phyloP scores from a whole-genome alignment of 1,140 invertebrate species.

The Pantala flavescens region DNA sequence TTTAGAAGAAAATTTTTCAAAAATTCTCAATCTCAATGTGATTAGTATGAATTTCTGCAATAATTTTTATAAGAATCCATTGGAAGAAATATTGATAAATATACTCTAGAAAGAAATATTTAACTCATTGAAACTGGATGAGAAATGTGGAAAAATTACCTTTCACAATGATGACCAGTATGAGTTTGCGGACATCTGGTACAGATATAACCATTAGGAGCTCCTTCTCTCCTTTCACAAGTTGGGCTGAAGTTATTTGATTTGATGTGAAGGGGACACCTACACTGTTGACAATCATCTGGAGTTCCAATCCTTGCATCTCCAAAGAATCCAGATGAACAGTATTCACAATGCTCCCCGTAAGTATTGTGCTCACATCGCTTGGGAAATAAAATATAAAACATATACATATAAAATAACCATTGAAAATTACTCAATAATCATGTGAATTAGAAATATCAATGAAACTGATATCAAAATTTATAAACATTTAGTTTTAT shows the following conservation, averaged over 20 bases:
- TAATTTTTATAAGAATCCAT: too few relatives aligned
- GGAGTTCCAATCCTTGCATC: slow-evolving; percentile 63
- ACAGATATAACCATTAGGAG: slow-evolving; percentile 62
- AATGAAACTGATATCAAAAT: slow-evolving; percentile 11
- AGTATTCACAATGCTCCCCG: slow-evolving; percentile 71
- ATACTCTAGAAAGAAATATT: too few relatives aligned
- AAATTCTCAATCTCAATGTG: too few relatives aligned
- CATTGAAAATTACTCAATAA: neutral
- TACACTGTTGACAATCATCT: slow-evolving; percentile 74
- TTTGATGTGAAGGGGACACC: slow-evolving; percentile 62
- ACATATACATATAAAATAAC: slow-evolving; percentile 16
- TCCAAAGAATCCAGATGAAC: slow-evolving; percentile 82
- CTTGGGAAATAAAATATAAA: slow-evolving; percentile 35
- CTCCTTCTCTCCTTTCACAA: slow-evolving; percentile 52
- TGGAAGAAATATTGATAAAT: too few relatives aligned
- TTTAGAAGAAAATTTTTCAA: too few relatives aligned
- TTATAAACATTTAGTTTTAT: neutral
- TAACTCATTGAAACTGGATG: too few relatives aligned
- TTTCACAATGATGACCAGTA: slow-evolving; percentile 83
- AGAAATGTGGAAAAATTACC: slow-evolving; percentile 44
- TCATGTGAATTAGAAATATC: neutral
- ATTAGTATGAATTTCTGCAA: too few relatives aligned
- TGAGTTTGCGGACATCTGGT: slow-evolving; percentile 84
- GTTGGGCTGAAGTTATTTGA: slow-evolving; percentile 82
- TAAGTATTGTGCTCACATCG: slow-evolving; percentile 58